Percentiles rank a stretch among this genome's conserved stretches.
Evolutionary conservation across 2,113 vertebrate species (phyloP).

Genomic region (mouse (Mus musculus)): GRCm39 chr16:33791501-33792000

Average conservation of each 20-base stretch:
- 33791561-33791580: neutral
- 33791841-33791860: neutral
- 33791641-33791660: slow-evolving; percentile 37
- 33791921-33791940: slow-evolving; percentile 18
- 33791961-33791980: slow-evolving; percentile 30
- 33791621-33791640: slow-evolving; percentile 38
- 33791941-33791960: neutral
- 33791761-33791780: slow-evolving; percentile 9
- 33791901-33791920: slow-evolving; percentile 22
- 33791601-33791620: neutral
- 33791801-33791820: neutral
- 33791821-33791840: neutral
- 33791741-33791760: slow-evolving; percentile 24
- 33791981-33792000: slow-evolving; percentile 33
- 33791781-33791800: neutral
- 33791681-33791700: slow-evolving; percentile 21
- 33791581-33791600: neutral
- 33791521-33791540: neutral
- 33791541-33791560: neutral
- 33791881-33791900: neutral
- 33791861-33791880: neutral
- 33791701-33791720: neutral
- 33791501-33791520: slow-evolving; percentile 15
- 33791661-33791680: slow-evolving; percentile 50
- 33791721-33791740: slow-evolving; percentile 38